Conservation (phyloP, 2,797 vertebrate species). For the Holocentrus rufus region DNA sequence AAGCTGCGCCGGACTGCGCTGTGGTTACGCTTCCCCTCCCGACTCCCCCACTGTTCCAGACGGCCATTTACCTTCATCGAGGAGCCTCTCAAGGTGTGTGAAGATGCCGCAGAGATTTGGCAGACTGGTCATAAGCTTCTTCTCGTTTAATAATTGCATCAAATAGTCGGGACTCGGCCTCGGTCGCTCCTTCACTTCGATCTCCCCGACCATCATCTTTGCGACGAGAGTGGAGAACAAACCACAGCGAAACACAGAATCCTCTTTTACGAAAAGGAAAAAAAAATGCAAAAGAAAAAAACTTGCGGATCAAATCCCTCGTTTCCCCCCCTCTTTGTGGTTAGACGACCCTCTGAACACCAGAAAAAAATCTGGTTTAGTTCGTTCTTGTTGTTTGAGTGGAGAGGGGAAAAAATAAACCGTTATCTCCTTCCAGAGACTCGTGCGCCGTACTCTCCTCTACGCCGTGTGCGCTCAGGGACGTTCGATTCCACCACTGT, state of each 20-base stretch:
- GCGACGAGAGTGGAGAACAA: slow-evolving; percentile 77
- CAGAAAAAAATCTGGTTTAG: slow-evolving; percentile 63
- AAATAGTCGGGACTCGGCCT: slow-evolving; percentile 91
- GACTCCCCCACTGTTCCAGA: slow-evolving; percentile 1
- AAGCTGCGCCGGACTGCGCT: slow-evolving; percentile 57
- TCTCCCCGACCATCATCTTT: slow-evolving; percentile 90
- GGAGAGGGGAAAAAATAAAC: slow-evolving; percentile 73
- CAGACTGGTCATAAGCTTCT: slow-evolving; percentile 89
- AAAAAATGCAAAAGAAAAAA: slow-evolving; percentile 69
- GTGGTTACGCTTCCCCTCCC: slow-evolving; percentile 57
- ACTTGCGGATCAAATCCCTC: slow-evolving; percentile 80
- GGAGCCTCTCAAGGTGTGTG: slow-evolving; percentile 93
- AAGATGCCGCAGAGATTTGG: slow-evolving; percentile 90
- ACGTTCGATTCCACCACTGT: slow-evolving; percentile 81
- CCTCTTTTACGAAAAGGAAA: slow-evolving; percentile 70
- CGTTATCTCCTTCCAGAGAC: slow-evolving; percentile 78
- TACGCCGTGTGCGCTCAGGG: slow-evolving; percentile 78
- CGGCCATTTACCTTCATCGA: slow-evolving; percentile 91
- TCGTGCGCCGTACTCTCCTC: slow-evolving; percentile 76
- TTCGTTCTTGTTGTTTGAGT: slow-evolving; percentile 71
- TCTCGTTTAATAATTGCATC: slow-evolving; percentile 89
- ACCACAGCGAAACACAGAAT: slow-evolving; percentile 78
- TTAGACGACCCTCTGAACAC: slow-evolving; percentile 66
- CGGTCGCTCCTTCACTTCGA: slow-evolving; percentile 90
- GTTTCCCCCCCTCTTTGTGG: slow-evolving; percentile 76